Base-by-base conservation (phyloP, 1,140 invertebrate genomes). In the Tetramorium alpestre region DNA sequence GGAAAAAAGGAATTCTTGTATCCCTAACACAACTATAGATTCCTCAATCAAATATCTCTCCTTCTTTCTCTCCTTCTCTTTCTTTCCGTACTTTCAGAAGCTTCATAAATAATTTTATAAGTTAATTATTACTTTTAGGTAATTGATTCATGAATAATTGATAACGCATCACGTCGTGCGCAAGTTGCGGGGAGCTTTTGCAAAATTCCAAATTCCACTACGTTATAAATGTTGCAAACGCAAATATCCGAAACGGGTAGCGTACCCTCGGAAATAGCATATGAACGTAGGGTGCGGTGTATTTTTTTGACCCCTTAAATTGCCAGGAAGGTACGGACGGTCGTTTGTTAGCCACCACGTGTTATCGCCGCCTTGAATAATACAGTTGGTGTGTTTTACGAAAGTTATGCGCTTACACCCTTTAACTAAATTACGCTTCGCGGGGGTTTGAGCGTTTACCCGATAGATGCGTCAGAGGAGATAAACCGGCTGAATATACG, bases 241-340 rank as follows among this genome's bases (percentile, higher is more conserved):
- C 80, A 33, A 84, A 75, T 84, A 73, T 73, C 80, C 80, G 69
- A 73, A 84, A 60, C 80, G 56, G 28, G 41, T 44, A 56, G 16
- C 65, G 78, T 56, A 62, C 54, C 69, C 69, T 73, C 56, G 51
- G 58, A 76, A 85, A 78, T 85, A 44, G 82, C 82, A 38, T 78
- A 85, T 78, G 82, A 64, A 78, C 73, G n/a, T 64, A 47, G 72
- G 72, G 60, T 47, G 28, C 65, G 44, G 77, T 58, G 56, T 90
- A 88, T 90, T 85, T 88, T 90, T 84, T 88, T 88, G 82, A 90
- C 88, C 89, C 86, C 69, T 90, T 90, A 90, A 90, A 90, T 90
- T 87, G 89, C 60, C 67, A 90, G 62, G 69, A 88, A 88, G 89
- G 88, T 88, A 80, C 72, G 72, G 75, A 80, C 73, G 86, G 64